A percentile compares a stretch with the other conserved stretches of the same genome.
Evolutionary conservation across 2,888 invertebrate species (phyloP).

Genomic region (Monopis laevigella): DNA sequence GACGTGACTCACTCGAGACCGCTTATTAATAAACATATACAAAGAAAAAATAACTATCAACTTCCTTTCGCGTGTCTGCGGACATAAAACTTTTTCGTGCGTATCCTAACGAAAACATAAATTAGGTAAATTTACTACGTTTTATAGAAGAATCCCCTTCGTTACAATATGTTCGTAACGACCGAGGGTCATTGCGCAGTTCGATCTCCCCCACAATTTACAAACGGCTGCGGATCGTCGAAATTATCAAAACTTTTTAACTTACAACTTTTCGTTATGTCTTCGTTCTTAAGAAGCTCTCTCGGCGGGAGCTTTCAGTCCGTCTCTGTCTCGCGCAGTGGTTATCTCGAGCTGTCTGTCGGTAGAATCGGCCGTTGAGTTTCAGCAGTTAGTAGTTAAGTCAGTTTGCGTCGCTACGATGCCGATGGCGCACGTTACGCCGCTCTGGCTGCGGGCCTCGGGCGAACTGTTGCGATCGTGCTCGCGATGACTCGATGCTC

Average conservation of each 20-base stretch:
- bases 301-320: conserved; percentile 36
- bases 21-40: conserved; percentile 51
- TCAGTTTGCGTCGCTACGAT: conserved; percentile 53
- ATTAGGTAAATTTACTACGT: conserved; percentile 58
- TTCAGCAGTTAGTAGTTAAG: conserved; percentile 16
- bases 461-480: conserved; percentile 41
- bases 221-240: conserved; percentile 42
- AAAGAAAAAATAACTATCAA: conserved; percentile 44
- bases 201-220: conserved; percentile 47
- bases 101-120: conserved; percentile 63
- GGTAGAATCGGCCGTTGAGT: conserved; percentile 4
- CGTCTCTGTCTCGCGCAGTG: background rate
- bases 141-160: conserved; percentile 60
- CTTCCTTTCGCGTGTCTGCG: conserved; percentile 60
- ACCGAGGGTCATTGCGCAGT: conserved; percentile 54
- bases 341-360: conserved; percentile 2
- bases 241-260: conserved; percentile 65
- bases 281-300: conserved; percentile 31
- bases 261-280: conserved; percentile 55
- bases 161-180: conserved; percentile 60
- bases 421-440: conserved; percentile 46
- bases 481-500: conserved; percentile 35
- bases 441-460: conserved; percentile 28
- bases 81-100: conserved; percentile 63
- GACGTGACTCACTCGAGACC: conserved; percentile 24